Conservation (phyloP, 2,797 vertebrate genomes). For the Pseudomugil gertrudae region DNA sequence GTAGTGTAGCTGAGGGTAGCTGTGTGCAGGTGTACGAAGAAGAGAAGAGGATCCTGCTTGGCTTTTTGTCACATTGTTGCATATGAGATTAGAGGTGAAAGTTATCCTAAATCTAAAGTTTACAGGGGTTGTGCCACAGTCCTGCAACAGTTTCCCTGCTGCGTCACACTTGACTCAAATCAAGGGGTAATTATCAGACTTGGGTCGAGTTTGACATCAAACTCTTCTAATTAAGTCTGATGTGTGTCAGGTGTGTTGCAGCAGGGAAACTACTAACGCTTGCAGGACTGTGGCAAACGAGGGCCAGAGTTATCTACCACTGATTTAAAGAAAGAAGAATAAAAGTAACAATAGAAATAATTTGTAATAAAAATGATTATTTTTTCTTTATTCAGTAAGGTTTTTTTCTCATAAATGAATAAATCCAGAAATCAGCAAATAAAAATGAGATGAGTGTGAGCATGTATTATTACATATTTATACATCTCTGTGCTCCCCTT, state of each 20-base stretch:
- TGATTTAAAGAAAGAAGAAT: too few species aligned
- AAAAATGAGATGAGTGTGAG: not conserved
- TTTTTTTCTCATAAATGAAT: not conserved
- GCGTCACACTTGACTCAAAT: too few species aligned
- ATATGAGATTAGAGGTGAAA: not conserved
- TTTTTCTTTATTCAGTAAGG: not conserved
- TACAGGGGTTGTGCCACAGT: too few species aligned
- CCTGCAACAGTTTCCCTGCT: too few species aligned
- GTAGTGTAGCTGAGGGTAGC: constrained; percentile 24
- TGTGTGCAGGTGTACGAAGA: constrained; percentile 15
- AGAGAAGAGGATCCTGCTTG: not conserved
- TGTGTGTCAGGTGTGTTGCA: too few species aligned
- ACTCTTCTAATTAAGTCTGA: too few species aligned
- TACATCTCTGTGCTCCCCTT: not conserved
- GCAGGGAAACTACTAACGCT: too few species aligned
- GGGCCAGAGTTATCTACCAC: too few species aligned
- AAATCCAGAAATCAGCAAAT: not conserved
- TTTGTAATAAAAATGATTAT: not conserved
- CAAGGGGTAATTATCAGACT: too few species aligned
- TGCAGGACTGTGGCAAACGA: too few species aligned
- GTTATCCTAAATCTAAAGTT: constrained; percentile 2
- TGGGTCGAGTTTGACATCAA: too few species aligned
- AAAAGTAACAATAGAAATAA: constrained; percentile 8
- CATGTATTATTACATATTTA: not conserved
- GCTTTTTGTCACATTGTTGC: constrained; percentile 12